These are phyloP conservation scores for Hirundo rustica DNA, from an alignment of 2,797 vertebrate species.

Conservation along the genomic window DNA sequence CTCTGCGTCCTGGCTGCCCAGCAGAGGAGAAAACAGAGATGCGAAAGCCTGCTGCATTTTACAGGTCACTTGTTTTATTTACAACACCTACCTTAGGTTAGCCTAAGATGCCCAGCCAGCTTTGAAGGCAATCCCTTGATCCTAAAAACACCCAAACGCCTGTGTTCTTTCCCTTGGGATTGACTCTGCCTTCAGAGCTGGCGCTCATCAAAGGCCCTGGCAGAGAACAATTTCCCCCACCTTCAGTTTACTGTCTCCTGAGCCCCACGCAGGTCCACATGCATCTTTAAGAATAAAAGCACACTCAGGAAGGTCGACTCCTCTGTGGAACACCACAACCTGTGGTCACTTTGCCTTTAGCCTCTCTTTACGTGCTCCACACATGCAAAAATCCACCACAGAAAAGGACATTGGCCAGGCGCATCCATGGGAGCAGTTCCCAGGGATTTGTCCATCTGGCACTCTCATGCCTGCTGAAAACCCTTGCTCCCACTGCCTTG, in stretches of 20 bases:
- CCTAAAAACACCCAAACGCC: not conserved
- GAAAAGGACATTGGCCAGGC: not conserved
- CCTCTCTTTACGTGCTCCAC: not conserved
- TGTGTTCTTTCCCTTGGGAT: not conserved
- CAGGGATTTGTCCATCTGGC: not conserved
- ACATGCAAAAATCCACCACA: not conserved
- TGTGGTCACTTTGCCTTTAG: not conserved
- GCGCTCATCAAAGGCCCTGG: not conserved
- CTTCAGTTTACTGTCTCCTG: not conserved
- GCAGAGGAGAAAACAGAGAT: not conserved
- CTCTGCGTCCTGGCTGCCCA: not conserved
- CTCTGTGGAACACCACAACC: not conserved
- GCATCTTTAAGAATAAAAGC: not conserved
- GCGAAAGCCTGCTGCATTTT: not conserved
- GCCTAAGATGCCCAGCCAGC: not conserved
- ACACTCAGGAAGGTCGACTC: not conserved
- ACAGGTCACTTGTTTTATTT: conserved; percentile 34
- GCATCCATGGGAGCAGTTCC: not conserved
- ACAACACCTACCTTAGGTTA: not conserved
- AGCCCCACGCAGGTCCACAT: not conserved
- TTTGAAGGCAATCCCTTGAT: conserved; percentile 49
- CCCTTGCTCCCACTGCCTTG: not conserved
- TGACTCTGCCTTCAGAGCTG: not conserved
- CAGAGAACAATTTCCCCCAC: not conserved
- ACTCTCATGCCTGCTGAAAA: not conserved